These are phyloP conservation scores for Distichodus sexfasciatus DNA, from an alignment of 2,797 vertebrate genomes.

Conservation along the genomic window DNA sequence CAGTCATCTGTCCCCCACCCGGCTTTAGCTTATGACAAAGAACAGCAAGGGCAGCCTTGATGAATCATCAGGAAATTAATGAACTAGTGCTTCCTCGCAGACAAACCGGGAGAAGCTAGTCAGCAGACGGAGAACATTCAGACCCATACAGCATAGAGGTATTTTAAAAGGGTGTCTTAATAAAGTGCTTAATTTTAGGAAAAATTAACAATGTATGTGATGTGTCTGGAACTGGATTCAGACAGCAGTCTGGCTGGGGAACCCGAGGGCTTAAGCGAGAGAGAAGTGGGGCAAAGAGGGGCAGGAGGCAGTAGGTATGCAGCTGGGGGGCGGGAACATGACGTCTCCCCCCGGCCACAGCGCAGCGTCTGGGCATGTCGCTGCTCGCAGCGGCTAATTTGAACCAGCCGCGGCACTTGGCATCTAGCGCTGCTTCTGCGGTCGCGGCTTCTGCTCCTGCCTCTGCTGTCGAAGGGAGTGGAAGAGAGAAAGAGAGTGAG, in stretches of 20 bases:
- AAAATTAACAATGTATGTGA: too few relatives aligned
- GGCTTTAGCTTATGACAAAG: conserved; percentile 51
- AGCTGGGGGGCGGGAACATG: conserved; percentile 55
- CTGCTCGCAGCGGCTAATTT: conserved; percentile 74
- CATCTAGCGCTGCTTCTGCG: conserved; percentile 69
- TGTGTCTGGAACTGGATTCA: too few relatives aligned
- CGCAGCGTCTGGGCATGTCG: conserved; percentile 71
- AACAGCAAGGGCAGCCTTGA: too few relatives aligned
- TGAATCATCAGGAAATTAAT: too few relatives aligned
- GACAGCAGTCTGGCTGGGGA: not conserved
- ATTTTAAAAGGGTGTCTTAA: too few relatives aligned
- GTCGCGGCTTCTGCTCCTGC: conserved; percentile 67
- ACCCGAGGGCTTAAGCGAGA: conserved; percentile 36
- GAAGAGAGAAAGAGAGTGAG: conserved; percentile 17
- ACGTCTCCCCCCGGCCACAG: conserved; percentile 59
- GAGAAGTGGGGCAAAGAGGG: conserved; percentile 52
- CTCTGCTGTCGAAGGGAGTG: conserved; percentile 52
- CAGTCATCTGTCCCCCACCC: not conserved
- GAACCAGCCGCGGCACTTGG: conserved; percentile 74
- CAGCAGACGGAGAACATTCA: too few relatives aligned
- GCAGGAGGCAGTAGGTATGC: conserved; percentile 65
- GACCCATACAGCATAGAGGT: too few relatives aligned
- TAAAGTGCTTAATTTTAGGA: too few relatives aligned
- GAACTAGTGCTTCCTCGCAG: too few relatives aligned
- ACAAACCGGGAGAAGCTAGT: too few relatives aligned